phyloP scores from a whole-genome alignment of 2,113 vertebrate species.

The Chloebia gouldiae region DNA sequence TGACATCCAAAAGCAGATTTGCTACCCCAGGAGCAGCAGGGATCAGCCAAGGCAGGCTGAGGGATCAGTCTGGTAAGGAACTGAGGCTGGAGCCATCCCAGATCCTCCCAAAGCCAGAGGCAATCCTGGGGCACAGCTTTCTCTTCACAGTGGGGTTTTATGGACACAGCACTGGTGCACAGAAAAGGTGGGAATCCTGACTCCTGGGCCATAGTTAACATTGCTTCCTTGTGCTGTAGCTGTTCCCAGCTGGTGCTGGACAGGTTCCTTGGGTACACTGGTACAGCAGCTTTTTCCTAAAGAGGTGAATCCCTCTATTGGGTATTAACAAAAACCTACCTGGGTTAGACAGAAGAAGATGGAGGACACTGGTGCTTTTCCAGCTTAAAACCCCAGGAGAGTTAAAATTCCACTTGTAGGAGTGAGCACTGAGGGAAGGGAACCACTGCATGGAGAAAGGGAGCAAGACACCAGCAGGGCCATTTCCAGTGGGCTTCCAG shows the following conservation, averaged over 20 bases:
- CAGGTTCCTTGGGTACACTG: neutral
- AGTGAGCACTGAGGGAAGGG: neutral
- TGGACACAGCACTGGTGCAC: neutral
- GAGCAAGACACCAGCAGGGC: neutral
- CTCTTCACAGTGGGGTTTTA: neutral
- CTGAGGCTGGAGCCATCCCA: neutral
- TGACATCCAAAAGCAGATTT: neutral
- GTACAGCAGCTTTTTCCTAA: neutral
- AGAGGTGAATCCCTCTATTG: neutral
- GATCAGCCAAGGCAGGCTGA: neutral
- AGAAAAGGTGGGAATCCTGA: neutral
- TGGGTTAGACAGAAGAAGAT: neutral
- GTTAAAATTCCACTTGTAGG: neutral
- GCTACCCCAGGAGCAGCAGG: neutral
- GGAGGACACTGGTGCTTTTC: neutral
- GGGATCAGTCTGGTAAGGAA: neutral
- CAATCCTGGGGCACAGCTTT: neutral
- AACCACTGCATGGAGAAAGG: neutral
- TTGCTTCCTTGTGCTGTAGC: neutral
- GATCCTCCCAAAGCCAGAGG: neutral
- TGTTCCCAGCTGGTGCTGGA: too few species aligned
- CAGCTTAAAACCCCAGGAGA: neutral
- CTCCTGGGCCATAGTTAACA: neutral
- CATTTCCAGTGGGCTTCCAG: neutral
- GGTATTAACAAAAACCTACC: neutral